These are phyloP conservation scores for Sebastes trivittatus DNA, from an alignment of 2,797 vertebrate species.

Conservation along the genomic window DNA sequence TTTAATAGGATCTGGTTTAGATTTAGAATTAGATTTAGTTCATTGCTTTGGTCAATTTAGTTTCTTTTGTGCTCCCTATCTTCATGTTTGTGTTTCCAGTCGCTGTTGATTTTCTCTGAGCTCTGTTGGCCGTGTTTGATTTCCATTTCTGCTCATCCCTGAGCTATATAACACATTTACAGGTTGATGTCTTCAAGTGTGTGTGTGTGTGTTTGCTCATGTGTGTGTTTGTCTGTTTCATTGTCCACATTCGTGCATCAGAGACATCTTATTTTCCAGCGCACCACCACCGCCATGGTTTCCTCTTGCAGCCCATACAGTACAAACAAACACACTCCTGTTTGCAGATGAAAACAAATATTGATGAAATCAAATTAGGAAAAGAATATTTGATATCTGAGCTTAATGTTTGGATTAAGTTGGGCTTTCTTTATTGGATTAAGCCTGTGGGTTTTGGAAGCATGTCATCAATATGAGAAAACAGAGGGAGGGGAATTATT, in stretches of 20 bases:
- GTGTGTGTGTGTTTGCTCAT: not conserved
- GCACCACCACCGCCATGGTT: constrained; percentile 21
- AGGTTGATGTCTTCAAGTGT: constrained; percentile 32
- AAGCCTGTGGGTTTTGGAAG: constrained; percentile 56
- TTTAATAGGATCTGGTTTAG: constrained; percentile 37
- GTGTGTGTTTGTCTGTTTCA: constrained; percentile 36
- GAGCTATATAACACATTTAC: constrained; percentile 67
- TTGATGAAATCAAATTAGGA: constrained; percentile 79
- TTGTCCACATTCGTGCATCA: constrained; percentile 57
- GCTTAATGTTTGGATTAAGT: constrained; percentile 77
- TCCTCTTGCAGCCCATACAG: constrained; percentile 44
- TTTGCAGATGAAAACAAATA: constrained; percentile 81
- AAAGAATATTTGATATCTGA: constrained; percentile 78
- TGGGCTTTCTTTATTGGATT: constrained; percentile 72
- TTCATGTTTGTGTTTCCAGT: constrained; percentile 35
- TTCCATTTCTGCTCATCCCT: constrained; percentile 60
- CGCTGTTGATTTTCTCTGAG: constrained; percentile 55
- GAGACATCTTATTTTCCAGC: constrained; percentile 64
- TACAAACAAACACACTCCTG: constrained; percentile 70
- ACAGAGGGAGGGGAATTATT: constrained; percentile 22
- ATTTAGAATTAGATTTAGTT: constrained; percentile 46
- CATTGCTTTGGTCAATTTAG: constrained; percentile 38
- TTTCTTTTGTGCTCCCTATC: constrained; percentile 15
- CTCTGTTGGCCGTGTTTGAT: constrained; percentile 61
- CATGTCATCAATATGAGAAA: constrained; percentile 62